phyloP scores from a whole-genome alignment of 2,113 vertebrate genomes.

The Cavia porcellus region DNA sequence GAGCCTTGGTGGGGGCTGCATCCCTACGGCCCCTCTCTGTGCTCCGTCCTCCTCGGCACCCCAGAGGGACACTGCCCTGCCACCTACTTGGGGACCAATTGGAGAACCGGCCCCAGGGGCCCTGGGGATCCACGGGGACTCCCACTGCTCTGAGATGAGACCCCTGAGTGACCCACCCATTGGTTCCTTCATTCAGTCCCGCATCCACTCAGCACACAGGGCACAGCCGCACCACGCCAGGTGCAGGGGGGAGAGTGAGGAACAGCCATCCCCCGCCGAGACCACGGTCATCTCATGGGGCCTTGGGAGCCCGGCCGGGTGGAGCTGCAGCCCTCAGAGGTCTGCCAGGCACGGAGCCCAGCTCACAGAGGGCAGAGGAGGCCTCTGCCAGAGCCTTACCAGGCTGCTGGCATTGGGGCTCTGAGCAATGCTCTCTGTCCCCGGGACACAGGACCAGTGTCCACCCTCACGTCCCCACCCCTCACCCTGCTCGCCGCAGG shows the following conservation, averaged over 20 bases:
- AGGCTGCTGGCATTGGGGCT: not conserved
- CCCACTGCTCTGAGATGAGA: not conserved
- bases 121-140: not conserved
- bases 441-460: not conserved
- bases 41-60: accelerated
- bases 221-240: not conserved
- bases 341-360: not conserved
- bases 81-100: not conserved
- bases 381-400: not conserved
- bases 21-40: accelerated
- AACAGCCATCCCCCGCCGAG: not conserved
- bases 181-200: accelerated
- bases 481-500: conserved; percentile 77
- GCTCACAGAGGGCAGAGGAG: not conserved
- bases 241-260: not conserved
- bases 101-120: not conserved
- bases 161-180: accelerated
- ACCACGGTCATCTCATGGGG: accelerated
- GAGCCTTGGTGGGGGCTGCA: not conserved
- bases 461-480: not conserved
- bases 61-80: not conserved
- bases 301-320: not conserved
- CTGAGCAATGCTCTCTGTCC: not conserved
- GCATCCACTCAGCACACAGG: accelerated
- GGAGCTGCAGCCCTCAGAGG: not conserved